Evolutionary conservation across 2,797 vertebrate genomes (phyloP).

Genomic region (Semaprochilodus insignis): DNA sequence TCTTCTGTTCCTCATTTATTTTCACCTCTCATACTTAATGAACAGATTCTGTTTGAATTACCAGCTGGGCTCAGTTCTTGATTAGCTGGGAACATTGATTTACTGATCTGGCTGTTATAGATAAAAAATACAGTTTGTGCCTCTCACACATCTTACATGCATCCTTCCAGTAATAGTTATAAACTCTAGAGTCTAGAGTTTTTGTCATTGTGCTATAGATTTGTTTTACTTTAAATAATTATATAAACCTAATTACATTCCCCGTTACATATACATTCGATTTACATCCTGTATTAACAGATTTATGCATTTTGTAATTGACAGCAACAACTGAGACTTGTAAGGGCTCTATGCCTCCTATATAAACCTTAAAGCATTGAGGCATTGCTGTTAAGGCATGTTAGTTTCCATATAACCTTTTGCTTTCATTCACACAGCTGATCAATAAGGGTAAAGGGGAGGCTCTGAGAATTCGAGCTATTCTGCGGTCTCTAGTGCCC

Average conservation of each 20-base stretch:
- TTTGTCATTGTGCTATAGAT: neutral
- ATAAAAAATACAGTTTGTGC: no score
- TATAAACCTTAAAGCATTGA: neutral
- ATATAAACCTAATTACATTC: no score
- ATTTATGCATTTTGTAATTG: neutral
- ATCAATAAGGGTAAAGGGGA: constrained; percentile 99
- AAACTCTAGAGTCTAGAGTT: no score
- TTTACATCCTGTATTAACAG: no score
- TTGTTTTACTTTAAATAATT: no score
- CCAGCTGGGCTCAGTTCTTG: neutral
- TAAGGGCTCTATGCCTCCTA: neutral
- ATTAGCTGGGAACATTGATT: no score
- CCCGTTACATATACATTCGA: no score
- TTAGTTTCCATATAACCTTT: neutral
- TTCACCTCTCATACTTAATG: neutral
- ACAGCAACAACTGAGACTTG: neutral
- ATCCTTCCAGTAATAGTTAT: no score
- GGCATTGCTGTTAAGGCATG: neutral
- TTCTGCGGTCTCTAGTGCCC: constrained; percentile 95
- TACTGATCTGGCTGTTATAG: no score
- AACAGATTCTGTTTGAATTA: neutral
- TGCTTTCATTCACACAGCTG: constrained; percentile 76
- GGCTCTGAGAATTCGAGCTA: constrained; percentile 95
- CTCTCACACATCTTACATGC: no score
- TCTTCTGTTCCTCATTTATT: neutral